Base-by-base conservation (phyloP, 2,113 vertebrate genomes). In the Plectropomus leopardus region DNA sequence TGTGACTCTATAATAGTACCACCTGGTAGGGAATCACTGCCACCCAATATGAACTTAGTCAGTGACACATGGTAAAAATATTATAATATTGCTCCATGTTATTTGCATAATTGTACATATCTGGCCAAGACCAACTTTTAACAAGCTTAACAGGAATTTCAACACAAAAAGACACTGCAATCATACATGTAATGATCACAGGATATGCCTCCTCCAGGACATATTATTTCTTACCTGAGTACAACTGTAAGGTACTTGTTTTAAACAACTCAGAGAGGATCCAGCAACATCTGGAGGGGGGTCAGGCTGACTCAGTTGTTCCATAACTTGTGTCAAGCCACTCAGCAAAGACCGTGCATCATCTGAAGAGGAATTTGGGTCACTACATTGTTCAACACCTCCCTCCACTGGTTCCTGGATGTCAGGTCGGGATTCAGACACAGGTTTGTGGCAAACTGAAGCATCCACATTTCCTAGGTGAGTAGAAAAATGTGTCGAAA, bases 181-280 rank as follows among this genome's bases (percentile, higher is more conserved):
- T 71, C 15, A 53, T 0, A 53, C 15, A 32, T 51, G 1, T 23
- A 17, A 42, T 60, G 32, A 2, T 28, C 4, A 36, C 1, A 3
- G 21, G 34, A 64, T 21, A 30, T 8, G 3, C 16, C 11, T n/a
- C 19, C 11, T 19, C 42, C 44, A 48, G 3, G 4, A 48, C 1
- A 59, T 7, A 23, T 4, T 17, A 15, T 19, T n/a, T 57, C 19
- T 80, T 69, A 93, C 89, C 80, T 73, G 70, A 15, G 16, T n/a
- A 5, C 7, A 60, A 48, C 0, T 36, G 40, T 63, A 65, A 6
- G 65, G 14, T 23, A 1, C 14, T 76, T 75, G 19, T 34, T 55
- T 34, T 14, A 32, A 21, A 53, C 19, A 21, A 30, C 15, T 17
- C 34, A 24, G 14, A 55, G 72, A 24, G 5, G 60, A 17, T 28